Base-by-base conservation (phyloP, 1,140 invertebrate genomes). In the Pseudomyrmex cubaensis region DNA sequence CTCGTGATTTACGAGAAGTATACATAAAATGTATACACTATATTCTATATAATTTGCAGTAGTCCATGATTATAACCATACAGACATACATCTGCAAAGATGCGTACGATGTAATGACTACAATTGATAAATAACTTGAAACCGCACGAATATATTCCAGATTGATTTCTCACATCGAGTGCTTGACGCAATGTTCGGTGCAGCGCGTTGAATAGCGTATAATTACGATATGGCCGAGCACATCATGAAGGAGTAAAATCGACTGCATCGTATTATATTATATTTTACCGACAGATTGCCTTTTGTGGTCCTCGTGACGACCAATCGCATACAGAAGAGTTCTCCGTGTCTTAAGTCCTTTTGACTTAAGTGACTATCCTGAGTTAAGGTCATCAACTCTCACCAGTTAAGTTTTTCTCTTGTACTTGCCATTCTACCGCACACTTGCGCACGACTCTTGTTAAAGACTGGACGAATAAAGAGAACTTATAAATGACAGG, bases 241-340 rank as follows among this genome's bases (percentile, higher is more conserved):
- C 35, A 69, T 69, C 64, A 44, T 64, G 46, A 74, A 83, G 76
- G 84, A 54, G 70, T 75, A 59, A 54, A n/a, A 10, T 17, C 57
- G 10, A 12, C 22, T 22, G 10, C 15, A 17, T n/a, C 17, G 20
- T 46, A 35, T 76, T 25, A 13, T 72, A 46, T 66, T 64, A 64
- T 77, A 62, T 50, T 22, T 46, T 50, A 22, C 13, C 50, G 22
- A 56, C 15, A 35, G 35, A 35, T 35, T 85, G 57, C 57, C 15
- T 20, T 50, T 8, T 72, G n/a, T 54, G 57, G 22, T 48, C 66
- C 59, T 82, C 74, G 46, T 35, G 35, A 35, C 46, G 52, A 20
- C 44, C 63, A 67, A 76, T 48, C 84, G 59, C 59, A 35, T 35
- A 35, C 35, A 35, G 5, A 35, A 35, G 35, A 35, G 35, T 35